Base-by-base conservation (phyloP, 2,113 vertebrate genomes). In the Dendropsophus ebraccatus region DNA sequence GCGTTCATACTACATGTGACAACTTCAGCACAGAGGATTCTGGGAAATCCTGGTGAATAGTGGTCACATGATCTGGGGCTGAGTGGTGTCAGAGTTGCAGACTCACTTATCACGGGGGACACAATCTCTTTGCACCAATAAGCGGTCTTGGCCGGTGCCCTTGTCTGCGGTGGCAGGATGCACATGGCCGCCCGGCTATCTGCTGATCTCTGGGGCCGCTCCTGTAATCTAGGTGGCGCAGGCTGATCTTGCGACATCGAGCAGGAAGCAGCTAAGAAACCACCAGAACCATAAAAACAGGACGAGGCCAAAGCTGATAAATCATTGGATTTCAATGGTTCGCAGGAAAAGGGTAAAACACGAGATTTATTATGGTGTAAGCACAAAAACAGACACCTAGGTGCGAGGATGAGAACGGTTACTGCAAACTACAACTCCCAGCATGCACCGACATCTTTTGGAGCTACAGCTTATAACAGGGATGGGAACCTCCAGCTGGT, bases 161-260 rank as follows among this genome's bases (percentile, higher is more conserved):
- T n/a, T n/a, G 88, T 91, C 88, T 88, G 92, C 88, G 92, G 56
- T 91, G 88, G 47, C 88, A 91, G 87, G n/a, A 73, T 85, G 90
- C 87, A 87, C 92, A 90, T 83, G 89, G 85, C 85, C 91, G 89
- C 41, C 85, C 72, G 90, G 21, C 85, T 90, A 79, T 91, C 87
- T 89, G 87, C 88, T 93, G 90, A 92, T 92, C 89, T 92, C 89
- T 87, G 78, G 76, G 90, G 88, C 86, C 90, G 91, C 87, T 88
- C 90, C 90, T 90, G 88, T 92, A 92, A 93, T 92, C 90, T 91
- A 91, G 87, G 88, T 88, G 90, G 88, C 88, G 90, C 90, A 93
- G 74, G 85, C 87, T 65, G 91, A 88, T 76, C 87, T 92, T 91
- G 91, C 89, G 91, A 92, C 84, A 92, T 89, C 86, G 88, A 92